phyloP scores from a whole-genome alignment of 1,140 invertebrate species.

The Alviniconcha marisindica region DNA sequence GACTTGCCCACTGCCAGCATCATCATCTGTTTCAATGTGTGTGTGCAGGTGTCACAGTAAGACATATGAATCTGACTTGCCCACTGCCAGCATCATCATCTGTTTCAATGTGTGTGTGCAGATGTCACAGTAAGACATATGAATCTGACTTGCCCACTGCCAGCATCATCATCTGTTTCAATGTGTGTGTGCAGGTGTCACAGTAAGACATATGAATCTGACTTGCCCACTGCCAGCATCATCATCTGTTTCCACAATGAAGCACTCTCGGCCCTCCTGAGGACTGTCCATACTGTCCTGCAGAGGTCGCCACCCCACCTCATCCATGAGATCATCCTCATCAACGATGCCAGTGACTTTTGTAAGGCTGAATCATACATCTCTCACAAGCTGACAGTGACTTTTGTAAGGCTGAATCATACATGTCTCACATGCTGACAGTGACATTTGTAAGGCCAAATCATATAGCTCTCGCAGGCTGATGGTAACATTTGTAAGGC shows the following conservation, averaged over 20 bases:
- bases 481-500: no score
- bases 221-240: constrained; percentile 68
- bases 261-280: constrained; percentile 88
- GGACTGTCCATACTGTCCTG: constrained; percentile 92
- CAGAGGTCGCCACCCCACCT: constrained; percentile 86
- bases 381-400: no score
- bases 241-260: constrained; percentile 95
- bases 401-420: not conserved
- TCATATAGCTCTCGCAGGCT: no score
- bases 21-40: constrained; percentile 87
- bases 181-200: constrained; percentile 56
- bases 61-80: no score
- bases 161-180: constrained; percentile 88
- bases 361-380: constrained; percentile 83
- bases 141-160: not conserved
- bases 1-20: constrained; percentile 80
- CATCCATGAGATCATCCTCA: constrained; percentile 91
- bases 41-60: not conserved
- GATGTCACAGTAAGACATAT: not conserved
- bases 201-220: not conserved
- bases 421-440: no score
- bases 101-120: constrained; percentile 82
- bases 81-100: constrained; percentile 78
- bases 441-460: no score
- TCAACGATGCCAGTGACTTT: constrained; percentile 91